Evolutionary conservation across 1,140 invertebrate species (phyloP).

Genomic region (Euglossa dilemma): DNA sequence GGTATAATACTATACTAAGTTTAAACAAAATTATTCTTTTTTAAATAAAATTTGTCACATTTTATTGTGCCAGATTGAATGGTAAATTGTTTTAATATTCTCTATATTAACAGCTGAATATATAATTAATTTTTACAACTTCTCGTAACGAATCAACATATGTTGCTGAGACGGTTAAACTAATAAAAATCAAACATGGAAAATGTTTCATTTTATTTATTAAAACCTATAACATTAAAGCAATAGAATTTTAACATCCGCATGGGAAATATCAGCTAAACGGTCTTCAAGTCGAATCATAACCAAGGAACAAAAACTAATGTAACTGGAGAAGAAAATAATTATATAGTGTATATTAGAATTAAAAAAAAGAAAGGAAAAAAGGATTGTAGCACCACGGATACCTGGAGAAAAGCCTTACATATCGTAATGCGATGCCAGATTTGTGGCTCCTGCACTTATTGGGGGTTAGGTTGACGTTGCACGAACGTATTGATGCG

Average conservation of each 20-base stretch:
- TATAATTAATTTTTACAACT: background rate
- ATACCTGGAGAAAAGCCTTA: slow-evolving; percentile 50
- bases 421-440: slow-evolving; percentile 50
- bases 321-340: background rate
- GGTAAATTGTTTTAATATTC: background rate
- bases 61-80: background rate
- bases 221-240: background rate
- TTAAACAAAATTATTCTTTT: background rate
- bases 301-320: slow-evolving; percentile 10
- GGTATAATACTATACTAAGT: background rate
- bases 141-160: background rate
- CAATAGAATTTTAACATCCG: background rate
- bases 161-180: background rate
- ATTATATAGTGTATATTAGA: slow-evolving; percentile 1
- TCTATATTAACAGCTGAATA: background rate
- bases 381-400: slow-evolving; percentile 37
- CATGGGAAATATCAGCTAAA: background rate
- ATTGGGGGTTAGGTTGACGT: slow-evolving; percentile 56
- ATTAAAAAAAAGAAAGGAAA: slow-evolving; percentile 41
- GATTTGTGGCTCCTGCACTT: slow-evolving; percentile 34
- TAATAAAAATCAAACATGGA: background rate
- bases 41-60: background rate
- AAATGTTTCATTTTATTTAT: background rate
- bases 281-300: background rate
- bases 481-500: slow-evolving; percentile 8